phyloP scores from a whole-genome alignment of 2,797 vertebrate genomes.

The Jordanella pulchra region DNA sequence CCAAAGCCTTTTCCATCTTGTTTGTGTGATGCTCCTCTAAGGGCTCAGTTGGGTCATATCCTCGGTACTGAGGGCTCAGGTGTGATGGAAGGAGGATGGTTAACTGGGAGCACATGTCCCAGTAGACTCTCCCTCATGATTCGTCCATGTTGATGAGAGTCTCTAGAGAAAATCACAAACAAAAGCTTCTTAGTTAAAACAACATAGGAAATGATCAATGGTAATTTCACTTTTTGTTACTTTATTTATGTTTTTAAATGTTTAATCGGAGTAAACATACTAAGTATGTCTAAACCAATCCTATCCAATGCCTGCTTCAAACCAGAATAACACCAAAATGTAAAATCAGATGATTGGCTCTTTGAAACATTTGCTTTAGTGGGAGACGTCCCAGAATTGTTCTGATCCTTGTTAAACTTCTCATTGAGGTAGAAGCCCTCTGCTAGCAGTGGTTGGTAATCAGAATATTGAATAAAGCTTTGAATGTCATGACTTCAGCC shows the following conservation, averaged over 20 bases:
- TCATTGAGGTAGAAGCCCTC: neutral
- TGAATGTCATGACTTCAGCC: neutral
- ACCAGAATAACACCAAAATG: neutral
- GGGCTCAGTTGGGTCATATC: constrained; percentile 5
- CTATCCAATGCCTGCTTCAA: neutral
- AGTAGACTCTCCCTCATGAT: neutral
- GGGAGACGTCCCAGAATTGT: neutral
- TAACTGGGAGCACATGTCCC: constrained; percentile 42
- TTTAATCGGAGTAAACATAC: neutral
- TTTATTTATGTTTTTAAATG: neutral
- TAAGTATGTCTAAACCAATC: neutral
- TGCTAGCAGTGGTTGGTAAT: neutral
- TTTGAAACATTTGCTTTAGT: too few relatives aligned
- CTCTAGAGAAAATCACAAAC: constrained; percentile 7
- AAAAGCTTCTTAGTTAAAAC: constrained; percentile 5
- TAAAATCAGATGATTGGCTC: neutral
- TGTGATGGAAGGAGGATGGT: constrained; percentile 37
- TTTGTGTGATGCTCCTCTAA: neutral
- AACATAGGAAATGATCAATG: neutral
- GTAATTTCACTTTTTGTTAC: neutral
- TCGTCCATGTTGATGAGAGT: constrained; percentile 4
- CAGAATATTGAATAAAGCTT: neutral
- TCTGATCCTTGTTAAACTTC: too few relatives aligned
- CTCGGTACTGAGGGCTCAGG: constrained; percentile 28
- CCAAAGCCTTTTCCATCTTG: neutral